These are phyloP conservation scores for Andrena cerasifolii DNA, from an alignment of 1,140 invertebrate species.

Conservation along the genomic window DNA sequence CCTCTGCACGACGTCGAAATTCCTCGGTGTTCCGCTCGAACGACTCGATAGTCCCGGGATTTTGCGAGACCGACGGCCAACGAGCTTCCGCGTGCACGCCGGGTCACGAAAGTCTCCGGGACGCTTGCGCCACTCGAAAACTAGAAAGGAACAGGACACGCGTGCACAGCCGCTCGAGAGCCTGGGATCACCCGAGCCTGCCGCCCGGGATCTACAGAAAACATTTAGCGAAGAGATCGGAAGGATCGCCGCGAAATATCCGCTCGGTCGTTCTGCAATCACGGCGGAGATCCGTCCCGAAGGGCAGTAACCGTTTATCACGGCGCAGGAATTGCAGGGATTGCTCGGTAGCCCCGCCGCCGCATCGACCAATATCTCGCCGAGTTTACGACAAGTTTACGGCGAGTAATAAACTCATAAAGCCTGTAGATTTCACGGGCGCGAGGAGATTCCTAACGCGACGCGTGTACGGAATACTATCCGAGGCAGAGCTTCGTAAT, in stretches of 20 bases:
- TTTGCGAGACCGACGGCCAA: neutral
- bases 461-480: conserved; percentile 22
- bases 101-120: no score
- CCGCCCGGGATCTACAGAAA: no score
- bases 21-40: conserved; percentile 21
- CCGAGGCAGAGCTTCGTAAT: neutral
- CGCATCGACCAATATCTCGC: conserved; percentile 25
- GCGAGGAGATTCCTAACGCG: conserved; percentile 18
- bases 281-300: neutral
- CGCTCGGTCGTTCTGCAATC: no score
- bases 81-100: conserved; percentile 25
- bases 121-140: no score
- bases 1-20: conserved; percentile 36
- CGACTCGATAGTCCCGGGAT: conserved; percentile 24
- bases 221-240: neutral
- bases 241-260: no score
- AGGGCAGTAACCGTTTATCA: neutral
- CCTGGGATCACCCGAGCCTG: no score
- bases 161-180: no score
- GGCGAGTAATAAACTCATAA: conserved; percentile 39
- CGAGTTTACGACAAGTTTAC: conserved; percentile 41
- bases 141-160: no score
- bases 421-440: conserved; percentile 18
- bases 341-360: neutral
- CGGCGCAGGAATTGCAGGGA: neutral